A percentile compares a stretch with the other conserved stretches of the same genome.
Conservation (phyloP, 2,113 vertebrate genomes). For the Regulus satrapa region DNA sequence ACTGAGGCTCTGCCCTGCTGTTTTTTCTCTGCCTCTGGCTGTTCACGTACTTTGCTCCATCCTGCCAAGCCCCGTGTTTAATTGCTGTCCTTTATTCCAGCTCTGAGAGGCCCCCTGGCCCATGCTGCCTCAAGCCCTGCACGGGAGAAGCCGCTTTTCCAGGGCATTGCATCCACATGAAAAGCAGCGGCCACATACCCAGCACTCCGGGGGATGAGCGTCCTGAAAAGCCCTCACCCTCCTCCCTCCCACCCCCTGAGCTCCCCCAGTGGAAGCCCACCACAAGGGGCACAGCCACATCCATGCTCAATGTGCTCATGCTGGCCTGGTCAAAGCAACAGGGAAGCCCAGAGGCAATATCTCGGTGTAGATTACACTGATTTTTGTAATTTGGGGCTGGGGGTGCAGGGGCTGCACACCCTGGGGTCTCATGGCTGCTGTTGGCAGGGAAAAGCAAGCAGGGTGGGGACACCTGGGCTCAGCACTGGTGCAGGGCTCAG, state of each 20-base stretch:
- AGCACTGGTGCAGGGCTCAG: accelerated
- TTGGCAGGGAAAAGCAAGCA: background rate
- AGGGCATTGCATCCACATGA: background rate
- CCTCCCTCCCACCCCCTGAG: background rate
- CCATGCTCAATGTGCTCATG: accelerated
- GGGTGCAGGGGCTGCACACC: background rate
- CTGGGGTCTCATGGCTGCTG: accelerated
- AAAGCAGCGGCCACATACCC: background rate
- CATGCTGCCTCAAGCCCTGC: accelerated
- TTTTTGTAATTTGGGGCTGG: background rate
- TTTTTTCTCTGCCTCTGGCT: background rate
- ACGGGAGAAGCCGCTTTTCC: background rate
- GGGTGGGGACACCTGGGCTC: background rate
- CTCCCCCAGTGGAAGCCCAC: background rate
- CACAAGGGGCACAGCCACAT: accelerated
- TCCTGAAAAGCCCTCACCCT: background rate
- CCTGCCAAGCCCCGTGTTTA: background rate
- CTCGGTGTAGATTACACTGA: background rate
- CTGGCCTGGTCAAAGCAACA: background rate
- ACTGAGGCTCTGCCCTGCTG: background rate
- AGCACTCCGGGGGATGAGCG: background rate
- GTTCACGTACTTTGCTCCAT: background rate
- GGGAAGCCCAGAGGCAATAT: background rate
- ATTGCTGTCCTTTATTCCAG: background rate
- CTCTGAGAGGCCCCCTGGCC: background rate